Conservation (phyloP, 1,140 invertebrate genomes). For the Nasonia giraulti region DNA sequence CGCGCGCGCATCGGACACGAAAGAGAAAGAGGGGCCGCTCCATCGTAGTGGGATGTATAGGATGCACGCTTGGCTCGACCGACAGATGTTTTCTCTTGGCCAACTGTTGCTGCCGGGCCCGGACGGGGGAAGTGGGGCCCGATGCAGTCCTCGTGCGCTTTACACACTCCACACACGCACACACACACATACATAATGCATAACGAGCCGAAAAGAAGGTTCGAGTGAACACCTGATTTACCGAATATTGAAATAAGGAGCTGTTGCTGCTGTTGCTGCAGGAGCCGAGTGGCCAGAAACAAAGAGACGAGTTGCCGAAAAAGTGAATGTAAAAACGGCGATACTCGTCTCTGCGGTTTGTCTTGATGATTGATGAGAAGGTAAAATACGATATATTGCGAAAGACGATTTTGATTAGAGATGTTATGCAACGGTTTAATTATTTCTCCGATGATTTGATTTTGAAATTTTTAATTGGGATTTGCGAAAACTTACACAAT, state of each 20-base stretch:
- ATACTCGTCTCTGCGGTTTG: not conserved
- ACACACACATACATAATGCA: not conserved
- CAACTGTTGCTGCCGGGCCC: constrained; percentile 65
- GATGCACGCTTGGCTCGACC: constrained; percentile 60
- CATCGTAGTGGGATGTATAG: constrained; percentile 50
- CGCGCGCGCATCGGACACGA: not conserved
- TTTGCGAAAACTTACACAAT: too few relatives aligned
- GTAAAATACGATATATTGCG: too few relatives aligned
- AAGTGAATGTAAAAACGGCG: not conserved
- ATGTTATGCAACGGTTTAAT: too few relatives aligned
- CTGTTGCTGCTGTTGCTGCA: not conserved
- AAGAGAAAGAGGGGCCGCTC: not conserved
- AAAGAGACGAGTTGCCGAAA: not conserved
- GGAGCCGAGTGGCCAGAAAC: not conserved
- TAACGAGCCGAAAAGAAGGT: not conserved
- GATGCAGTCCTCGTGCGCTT: not conserved
- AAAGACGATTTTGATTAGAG: too few relatives aligned
- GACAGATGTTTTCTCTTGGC: constrained; percentile 70
- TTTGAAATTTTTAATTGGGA: too few relatives aligned
- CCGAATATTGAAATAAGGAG: constrained; percentile 53
- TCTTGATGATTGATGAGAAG: not conserved
- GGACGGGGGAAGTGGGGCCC: constrained; percentile 36
- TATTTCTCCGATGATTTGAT: too few relatives aligned
- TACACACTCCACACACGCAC: not conserved
- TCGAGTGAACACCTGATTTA: constrained; percentile 58